Evolutionary conservation across 2,113 vertebrate genomes (phyloP).

Genomic region (Lycaon pictus): DNA sequence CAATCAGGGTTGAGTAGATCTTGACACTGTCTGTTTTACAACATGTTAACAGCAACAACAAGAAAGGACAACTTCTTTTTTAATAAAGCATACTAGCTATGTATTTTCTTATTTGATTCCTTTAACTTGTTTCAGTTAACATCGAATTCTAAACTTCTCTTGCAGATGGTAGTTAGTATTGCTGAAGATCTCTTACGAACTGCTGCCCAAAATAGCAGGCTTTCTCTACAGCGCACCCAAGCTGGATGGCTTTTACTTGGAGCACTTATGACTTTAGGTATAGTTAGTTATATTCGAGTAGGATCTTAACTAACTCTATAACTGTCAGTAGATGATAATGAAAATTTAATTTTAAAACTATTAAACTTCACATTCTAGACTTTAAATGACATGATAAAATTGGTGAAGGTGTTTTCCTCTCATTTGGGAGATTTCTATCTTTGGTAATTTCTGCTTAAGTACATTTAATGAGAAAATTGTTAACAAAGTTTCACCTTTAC

Average conservation of each 20-base stretch:
- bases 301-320: slow-evolving; percentile 29
- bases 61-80: background rate
- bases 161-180: slow-evolving; percentile 98
- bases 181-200: slow-evolving; percentile 98
- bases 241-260: slow-evolving; percentile 98
- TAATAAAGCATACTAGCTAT: background rate
- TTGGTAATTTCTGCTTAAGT: slow-evolving; percentile 17
- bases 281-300: slow-evolving; percentile 25
- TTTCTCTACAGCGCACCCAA: slow-evolving; percentile 97
- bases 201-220: slow-evolving; percentile 97
- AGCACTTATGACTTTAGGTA: slow-evolving; percentile 99
- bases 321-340: background rate
- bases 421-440: background rate
- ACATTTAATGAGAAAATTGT: slow-evolving; percentile 26
- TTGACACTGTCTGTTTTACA: slow-evolving; percentile 10
- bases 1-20: background rate
- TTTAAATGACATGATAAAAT: slow-evolving; percentile 39
- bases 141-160: slow-evolving; percentile 45
- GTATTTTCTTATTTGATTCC: slow-evolving; percentile 34
- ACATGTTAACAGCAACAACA: background rate
- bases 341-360: slow-evolving; percentile 42
- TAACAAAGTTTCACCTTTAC: slow-evolving; percentile 6
- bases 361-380: background rate
- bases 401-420: slow-evolving; percentile 16
- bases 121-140: slow-evolving; percentile 24